Percentiles rank a stretch among this genome's conserved stretches.
Conservation (phyloP, 2,888 invertebrate genomes). For the Thymelicus sylvestris region DNA sequence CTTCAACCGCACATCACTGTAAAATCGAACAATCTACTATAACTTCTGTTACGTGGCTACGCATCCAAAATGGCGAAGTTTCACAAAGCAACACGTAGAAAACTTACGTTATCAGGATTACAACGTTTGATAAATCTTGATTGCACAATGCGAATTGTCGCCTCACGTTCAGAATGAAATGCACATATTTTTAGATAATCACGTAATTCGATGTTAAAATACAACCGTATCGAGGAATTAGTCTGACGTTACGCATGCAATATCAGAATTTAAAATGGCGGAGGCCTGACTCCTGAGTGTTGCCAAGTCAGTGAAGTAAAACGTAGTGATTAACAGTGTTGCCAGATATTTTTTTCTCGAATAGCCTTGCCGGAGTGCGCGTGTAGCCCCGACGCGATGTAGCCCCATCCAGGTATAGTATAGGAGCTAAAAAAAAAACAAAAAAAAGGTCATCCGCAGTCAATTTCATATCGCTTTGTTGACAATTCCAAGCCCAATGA, state of each 20-base stretch:
- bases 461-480: too few relatives aligned
- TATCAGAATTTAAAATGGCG: constrained; percentile 18
- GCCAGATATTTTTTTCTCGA: too few relatives aligned
- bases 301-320: too few relatives aligned
- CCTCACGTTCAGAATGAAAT: constrained; percentile 63
- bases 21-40: constrained; percentile 54
- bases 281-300: background rate
- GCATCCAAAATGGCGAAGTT: constrained; percentile 72
- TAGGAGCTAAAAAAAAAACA: too few relatives aligned
- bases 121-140: constrained; percentile 53
- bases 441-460: too few relatives aligned
- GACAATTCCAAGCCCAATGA: too few relatives aligned
- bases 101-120: constrained; percentile 76
- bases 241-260: constrained; percentile 1
- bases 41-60: constrained; percentile 68
- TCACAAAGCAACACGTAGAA: constrained; percentile 57
- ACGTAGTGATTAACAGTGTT: too few relatives aligned
- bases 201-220: constrained; percentile 24
- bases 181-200: constrained; percentile 47
- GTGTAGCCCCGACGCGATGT: too few relatives aligned
- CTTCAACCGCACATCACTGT: constrained; percentile 75
- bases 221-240: constrained; percentile 4
- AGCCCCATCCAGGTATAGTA: too few relatives aligned
- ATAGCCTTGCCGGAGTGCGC: too few relatives aligned
- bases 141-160: constrained; percentile 53